Evolutionary conservation across 2,888 invertebrate species (phyloP).

Genomic region (Marasmarcha lunaedactyla): DNA sequence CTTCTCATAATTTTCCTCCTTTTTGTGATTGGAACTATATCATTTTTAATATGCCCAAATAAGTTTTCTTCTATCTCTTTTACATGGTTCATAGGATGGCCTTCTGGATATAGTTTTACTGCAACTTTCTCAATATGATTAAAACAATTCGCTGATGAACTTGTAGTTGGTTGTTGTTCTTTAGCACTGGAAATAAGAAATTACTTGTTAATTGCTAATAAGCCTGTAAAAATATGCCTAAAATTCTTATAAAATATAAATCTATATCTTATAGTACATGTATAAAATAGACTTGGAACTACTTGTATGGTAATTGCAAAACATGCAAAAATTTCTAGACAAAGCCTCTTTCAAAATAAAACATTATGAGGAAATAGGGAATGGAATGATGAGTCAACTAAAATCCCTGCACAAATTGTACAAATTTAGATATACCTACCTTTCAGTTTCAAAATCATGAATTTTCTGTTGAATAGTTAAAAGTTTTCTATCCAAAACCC

Average conservation of each 20-base stretch:
- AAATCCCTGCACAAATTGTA: no score
- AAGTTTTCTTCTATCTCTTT: slow-evolving; percentile 57
- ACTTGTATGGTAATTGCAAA: no score
- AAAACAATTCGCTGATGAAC: slow-evolving; percentile 15
- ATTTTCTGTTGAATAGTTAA: slow-evolving; percentile 41
- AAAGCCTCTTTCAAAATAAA: no score
- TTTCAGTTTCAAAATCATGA: slow-evolving; percentile 24
- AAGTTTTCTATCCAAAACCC: slow-evolving; percentile 33
- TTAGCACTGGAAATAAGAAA: background rate
- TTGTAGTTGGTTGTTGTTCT: background rate
- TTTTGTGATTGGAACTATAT: slow-evolving; percentile 47
- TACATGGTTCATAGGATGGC: slow-evolving; percentile 66
- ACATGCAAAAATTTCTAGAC: no score
- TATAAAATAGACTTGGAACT: no score
- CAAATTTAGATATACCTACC: no score
- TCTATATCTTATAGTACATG: no score
- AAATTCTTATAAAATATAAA: no score
- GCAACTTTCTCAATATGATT: slow-evolving; percentile 23
- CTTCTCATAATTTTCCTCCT: slow-evolving; percentile 55
- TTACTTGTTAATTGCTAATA: no score
- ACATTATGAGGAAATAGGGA: no score
- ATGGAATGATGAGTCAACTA: no score
- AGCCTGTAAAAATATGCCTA: no score
- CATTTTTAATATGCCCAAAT: slow-evolving; percentile 50
- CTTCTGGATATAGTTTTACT: slow-evolving; percentile 38